These are phyloP conservation scores for Dastarcus helophoroides DNA, from an alignment of 2,888 invertebrate species.

Conservation along the genomic window DNA sequence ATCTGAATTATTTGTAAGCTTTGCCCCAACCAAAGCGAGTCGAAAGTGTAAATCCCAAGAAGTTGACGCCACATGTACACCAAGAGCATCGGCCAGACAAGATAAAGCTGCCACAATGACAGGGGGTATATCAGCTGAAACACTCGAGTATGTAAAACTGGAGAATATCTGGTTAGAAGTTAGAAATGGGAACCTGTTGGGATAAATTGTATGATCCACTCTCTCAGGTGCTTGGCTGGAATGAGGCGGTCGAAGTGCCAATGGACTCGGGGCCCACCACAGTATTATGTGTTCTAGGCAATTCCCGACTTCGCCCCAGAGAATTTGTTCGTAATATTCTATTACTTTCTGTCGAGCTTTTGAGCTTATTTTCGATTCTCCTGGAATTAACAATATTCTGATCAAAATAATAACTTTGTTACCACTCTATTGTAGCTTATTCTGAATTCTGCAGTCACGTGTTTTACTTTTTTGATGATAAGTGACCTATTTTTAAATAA, in stretches of 20 bases:
- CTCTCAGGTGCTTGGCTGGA: constrained; percentile 51
- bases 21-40: constrained; percentile 40
- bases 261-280: constrained; percentile 71
- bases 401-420: too few relatives aligned
- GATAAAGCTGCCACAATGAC: constrained; percentile 59
- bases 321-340: constrained; percentile 59
- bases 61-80: constrained; percentile 66
- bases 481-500: too few relatives aligned
- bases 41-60: constrained; percentile 65
- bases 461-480: too few relatives aligned
- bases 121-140: constrained; percentile 45
- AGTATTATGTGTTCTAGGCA: constrained; percentile 69
- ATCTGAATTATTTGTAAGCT: constrained; percentile 27
- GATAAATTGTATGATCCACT: constrained; percentile 51
- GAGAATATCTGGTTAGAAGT: neutral
- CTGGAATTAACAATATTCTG: constrained; percentile 32
- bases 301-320: constrained; percentile 74
- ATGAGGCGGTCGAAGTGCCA: constrained; percentile 53
- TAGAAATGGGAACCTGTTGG: constrained; percentile 39
- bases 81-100: constrained; percentile 64
- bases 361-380: constrained; percentile 46
- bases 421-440: too few relatives aligned
- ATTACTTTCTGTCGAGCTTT: constrained; percentile 51
- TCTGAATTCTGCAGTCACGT: too few relatives aligned
- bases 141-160: neutral